Percentiles rank a stretch among this genome's conserved stretches.
Conservation (phyloP, 2,888 invertebrate genomes). For the Tenthredo scrophulariae region DNA sequence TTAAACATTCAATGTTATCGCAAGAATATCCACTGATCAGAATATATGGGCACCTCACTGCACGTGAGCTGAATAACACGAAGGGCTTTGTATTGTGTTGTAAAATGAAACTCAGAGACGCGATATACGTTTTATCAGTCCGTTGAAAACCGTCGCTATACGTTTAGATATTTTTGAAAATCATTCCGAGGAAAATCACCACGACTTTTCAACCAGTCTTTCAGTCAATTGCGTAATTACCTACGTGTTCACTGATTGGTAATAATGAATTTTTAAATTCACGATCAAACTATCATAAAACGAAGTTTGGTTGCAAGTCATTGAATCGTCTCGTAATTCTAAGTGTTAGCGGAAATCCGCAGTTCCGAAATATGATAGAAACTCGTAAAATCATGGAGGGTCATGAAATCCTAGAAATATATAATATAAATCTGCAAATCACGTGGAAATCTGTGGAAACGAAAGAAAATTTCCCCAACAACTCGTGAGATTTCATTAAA, state of each 20-base stretch:
- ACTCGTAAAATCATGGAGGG: background rate
- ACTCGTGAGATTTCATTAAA: background rate
- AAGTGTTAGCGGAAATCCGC: background rate
- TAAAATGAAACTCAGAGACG: background rate
- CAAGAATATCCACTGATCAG: background rate
- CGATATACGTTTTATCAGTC: background rate
- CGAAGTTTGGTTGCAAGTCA: too few species aligned
- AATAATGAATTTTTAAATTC: background rate
- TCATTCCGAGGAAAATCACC: background rate
- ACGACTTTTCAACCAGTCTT: background rate
- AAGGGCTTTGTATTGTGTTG: background rate
- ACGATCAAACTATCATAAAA: too few species aligned
- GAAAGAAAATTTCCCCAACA: too few species aligned
- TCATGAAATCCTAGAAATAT: background rate
- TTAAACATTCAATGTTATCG: slow-evolving; percentile 1
- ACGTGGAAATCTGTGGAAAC: too few species aligned
- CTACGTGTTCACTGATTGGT: background rate
- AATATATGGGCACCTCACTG: background rate
- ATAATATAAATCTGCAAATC: background rate
- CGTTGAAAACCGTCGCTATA: background rate
- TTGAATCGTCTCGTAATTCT: too few species aligned
- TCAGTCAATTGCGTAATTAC: background rate
- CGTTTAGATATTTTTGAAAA: background rate
- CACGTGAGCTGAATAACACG: slow-evolving; percentile 33
- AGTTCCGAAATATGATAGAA: too few species aligned